Percentiles rank a stretch among this genome's conserved stretches.
Evolutionary conservation across 2,113 vertebrate genomes (phyloP).

Genomic region (Rhinopomastus cyanomelas): DNA sequence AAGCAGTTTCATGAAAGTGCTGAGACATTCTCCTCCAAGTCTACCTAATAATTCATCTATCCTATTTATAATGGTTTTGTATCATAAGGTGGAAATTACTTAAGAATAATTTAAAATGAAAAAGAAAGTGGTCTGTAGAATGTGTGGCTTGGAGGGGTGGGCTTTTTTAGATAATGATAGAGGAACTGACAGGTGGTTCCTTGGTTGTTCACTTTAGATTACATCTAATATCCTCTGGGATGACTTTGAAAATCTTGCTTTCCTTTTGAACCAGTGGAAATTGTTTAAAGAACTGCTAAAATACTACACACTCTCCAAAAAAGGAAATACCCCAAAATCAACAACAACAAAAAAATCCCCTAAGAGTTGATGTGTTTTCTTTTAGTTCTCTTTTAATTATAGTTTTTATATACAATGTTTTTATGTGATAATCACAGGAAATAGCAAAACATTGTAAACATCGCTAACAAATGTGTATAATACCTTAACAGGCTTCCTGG

Average conservation of each 20-base stretch:
- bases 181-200: background rate
- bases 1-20: background rate
- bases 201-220: background rate
- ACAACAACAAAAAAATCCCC: too few relatives aligned
- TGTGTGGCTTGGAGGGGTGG: background rate
- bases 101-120: background rate
- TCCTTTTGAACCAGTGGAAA: background rate
- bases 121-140: background rate
- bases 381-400: background rate
- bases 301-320: background rate
- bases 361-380: too few relatives aligned
- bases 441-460: background rate
- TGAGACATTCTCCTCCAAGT: background rate
- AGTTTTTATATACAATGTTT: background rate
- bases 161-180: background rate
- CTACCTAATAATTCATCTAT: background rate
- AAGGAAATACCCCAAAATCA: background rate
- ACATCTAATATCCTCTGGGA: background rate
- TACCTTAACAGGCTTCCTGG: background rate
- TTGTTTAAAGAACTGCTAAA: background rate
- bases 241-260: background rate
- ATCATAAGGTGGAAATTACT: background rate
- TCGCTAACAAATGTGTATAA: background rate
- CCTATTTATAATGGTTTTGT: background rate
- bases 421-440: background rate